Evolutionary conservation across 2,113 vertebrate genomes (phyloP).

Genomic region (Rhinoptilus africanus): DNA sequence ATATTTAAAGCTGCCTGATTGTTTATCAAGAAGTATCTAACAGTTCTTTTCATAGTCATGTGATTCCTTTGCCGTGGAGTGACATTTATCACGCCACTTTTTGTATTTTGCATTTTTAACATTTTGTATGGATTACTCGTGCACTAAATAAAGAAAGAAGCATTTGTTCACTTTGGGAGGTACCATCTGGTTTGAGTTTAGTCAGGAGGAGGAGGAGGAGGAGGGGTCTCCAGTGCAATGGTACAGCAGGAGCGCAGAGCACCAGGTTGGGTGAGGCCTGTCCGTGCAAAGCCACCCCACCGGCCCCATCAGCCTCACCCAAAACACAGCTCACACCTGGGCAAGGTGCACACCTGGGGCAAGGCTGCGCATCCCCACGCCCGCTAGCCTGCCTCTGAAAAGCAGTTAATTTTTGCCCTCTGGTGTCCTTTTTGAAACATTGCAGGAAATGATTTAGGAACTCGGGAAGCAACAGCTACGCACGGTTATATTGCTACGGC

Average conservation of each 20-base stretch:
- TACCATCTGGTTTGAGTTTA: background rate
- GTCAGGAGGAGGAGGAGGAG: background rate
- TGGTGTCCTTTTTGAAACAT: background rate
- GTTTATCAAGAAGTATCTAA: background rate
- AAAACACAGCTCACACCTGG: background rate
- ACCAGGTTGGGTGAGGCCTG: background rate
- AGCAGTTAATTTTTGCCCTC: background rate
- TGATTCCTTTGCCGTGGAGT: background rate
- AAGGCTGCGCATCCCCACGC: rapidly evolving
- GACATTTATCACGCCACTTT: background rate
- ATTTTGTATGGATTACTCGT: background rate
- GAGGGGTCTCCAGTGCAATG: background rate
- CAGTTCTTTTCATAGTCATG: background rate
- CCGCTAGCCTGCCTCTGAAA: background rate
- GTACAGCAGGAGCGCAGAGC: background rate
- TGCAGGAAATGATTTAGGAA: background rate
- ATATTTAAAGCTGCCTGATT: background rate
- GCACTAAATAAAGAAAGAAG: background rate
- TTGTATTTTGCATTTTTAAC: background rate
- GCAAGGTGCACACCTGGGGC: rapidly evolving
- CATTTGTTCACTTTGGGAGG: background rate
- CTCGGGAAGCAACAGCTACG: rapidly evolving
- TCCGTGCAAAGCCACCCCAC: background rate
- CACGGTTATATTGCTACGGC: background rate
- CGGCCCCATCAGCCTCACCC: background rate